phyloP scores from a whole-genome alignment of 2,888 invertebrate species.

The Melikaiella ostensackeni region DNA sequence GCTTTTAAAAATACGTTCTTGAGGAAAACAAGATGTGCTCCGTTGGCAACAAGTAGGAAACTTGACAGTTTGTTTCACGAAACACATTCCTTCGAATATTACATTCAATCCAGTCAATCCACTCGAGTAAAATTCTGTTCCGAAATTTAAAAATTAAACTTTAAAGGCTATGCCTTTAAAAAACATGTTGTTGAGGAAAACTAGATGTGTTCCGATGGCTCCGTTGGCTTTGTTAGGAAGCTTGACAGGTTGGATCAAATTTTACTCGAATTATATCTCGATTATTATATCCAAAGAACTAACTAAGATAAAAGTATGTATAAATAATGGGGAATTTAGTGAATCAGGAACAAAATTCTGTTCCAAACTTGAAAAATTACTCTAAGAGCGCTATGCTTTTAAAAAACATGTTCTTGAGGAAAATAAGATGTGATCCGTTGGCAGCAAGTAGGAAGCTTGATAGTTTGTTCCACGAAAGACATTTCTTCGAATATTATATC shows the following conservation, averaged over 20 bases:
- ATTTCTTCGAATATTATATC: too few species aligned
- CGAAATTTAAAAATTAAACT: conserved; percentile 12
- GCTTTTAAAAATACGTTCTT: not conserved
- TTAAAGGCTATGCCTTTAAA: not conserved
- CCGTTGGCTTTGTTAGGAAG: too few species aligned
- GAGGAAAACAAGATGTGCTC: conserved; percentile 23
- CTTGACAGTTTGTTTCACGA: too few species aligned
- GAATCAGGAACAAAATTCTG: not conserved
- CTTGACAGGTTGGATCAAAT: too few species aligned
- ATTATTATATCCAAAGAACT: not conserved
- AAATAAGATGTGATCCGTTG: conserved; percentile 32
- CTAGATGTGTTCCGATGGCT: conserved; percentile 6
- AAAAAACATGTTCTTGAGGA: conserved; percentile 9
- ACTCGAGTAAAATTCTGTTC: not conserved
- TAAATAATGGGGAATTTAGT: not conserved
- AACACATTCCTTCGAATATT: too few species aligned
- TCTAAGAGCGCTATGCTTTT: conserved; percentile 7
- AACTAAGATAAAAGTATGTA: not conserved
- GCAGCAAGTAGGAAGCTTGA: not conserved
- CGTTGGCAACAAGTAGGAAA: conserved; percentile 19
- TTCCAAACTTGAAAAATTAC: conserved; percentile 16
- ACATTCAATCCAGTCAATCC: too few species aligned
- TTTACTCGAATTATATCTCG: too few species aligned
- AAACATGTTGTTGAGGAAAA: conserved; percentile 16
- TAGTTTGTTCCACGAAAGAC: too few species aligned